Evolutionary conservation across 2,888 invertebrate genomes (phyloP).

Genomic region (Bombyx huttoni): DNA sequence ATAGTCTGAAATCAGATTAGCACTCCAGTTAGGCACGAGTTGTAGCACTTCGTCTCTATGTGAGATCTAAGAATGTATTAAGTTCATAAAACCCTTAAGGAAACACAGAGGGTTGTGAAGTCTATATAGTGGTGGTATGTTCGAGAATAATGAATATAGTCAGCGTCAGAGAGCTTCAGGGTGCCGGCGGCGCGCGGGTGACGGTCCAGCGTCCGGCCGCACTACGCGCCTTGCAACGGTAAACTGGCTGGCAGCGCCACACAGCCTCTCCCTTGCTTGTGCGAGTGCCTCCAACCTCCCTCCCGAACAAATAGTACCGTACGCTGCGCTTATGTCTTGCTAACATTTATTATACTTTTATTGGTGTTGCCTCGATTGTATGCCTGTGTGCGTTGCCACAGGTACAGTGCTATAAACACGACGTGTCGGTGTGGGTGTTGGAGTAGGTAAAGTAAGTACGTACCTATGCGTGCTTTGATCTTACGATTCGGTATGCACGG

Average conservation of each 20-base stretch:
- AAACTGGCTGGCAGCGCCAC: constrained; percentile 64
- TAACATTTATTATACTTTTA: constrained; percentile 66
- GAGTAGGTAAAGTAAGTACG: constrained; percentile 61
- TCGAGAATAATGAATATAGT: constrained; percentile 27
- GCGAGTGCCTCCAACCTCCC: constrained; percentile 68
- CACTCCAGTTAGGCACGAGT: constrained; percentile 65
- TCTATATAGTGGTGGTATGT: constrained; percentile 28
- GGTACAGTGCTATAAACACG: constrained; percentile 24
- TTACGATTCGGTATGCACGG: constrained; percentile 71
- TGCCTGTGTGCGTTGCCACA: constrained; percentile 43
- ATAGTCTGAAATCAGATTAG: constrained; percentile 59
- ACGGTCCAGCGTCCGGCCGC: constrained; percentile 66
- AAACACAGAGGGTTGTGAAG: constrained; percentile 30
- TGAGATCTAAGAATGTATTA: constrained; percentile 31
- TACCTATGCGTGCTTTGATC: constrained; percentile 71
- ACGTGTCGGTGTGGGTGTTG: constrained; percentile 51
- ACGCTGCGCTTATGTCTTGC: constrained; percentile 63
- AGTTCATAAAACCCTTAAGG: constrained; percentile 33
- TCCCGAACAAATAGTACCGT: constrained; percentile 71
- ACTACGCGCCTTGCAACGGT: constrained; percentile 72
- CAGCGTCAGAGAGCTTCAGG: constrained; percentile 34
- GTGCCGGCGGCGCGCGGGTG: constrained; percentile 63
- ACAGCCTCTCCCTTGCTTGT: constrained; percentile 66
- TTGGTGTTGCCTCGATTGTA: constrained; percentile 41
- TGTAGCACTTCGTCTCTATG: constrained; percentile 57